Evolutionary conservation across 2,113 vertebrate species (phyloP).

Genomic region (Dendropsophus ebraccatus): DNA sequence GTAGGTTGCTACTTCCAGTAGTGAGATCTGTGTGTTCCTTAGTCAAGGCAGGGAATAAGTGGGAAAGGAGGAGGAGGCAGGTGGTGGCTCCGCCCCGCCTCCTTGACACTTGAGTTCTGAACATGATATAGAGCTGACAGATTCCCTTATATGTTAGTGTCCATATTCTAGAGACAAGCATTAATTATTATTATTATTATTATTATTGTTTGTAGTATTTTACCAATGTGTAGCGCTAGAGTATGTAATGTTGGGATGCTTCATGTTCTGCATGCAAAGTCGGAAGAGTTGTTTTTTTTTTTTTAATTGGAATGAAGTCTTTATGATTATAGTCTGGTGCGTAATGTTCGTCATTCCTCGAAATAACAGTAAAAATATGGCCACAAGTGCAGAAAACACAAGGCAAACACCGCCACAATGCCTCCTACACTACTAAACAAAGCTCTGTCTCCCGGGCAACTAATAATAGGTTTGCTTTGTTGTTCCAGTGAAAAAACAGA

Average conservation of each 20-base stretch:
- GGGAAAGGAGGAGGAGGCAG: too few species aligned
- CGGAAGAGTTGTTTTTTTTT: not conserved
- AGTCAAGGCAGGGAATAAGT: too few species aligned
- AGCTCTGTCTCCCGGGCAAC: constrained; percentile 45
- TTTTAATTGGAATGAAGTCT: constrained; percentile 34
- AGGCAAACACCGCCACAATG: constrained; percentile 43
- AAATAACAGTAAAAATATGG: constrained; percentile 49
- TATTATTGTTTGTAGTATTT: not conserved
- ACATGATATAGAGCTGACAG: too few species aligned
- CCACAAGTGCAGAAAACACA: constrained; percentile 52
- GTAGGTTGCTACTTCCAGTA: too few species aligned
- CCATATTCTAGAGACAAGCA: too few species aligned
- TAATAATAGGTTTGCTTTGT: constrained; percentile 53
- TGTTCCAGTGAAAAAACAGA: constrained; percentile 45
- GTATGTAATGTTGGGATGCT: not conserved
- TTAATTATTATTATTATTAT: too few species aligned
- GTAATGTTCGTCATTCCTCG: constrained; percentile 46
- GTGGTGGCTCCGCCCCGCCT: too few species aligned
- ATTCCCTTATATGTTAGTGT: too few species aligned
- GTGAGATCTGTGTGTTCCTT: too few species aligned
- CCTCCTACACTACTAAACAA: constrained; percentile 56
- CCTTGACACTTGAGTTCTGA: too few species aligned
- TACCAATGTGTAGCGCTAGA: not conserved
- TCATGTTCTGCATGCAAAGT: not conserved
- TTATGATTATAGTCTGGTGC: constrained; percentile 44